Base-by-base conservation (phyloP, 2,797 vertebrate genomes). In the Poecilia picta region DNA sequence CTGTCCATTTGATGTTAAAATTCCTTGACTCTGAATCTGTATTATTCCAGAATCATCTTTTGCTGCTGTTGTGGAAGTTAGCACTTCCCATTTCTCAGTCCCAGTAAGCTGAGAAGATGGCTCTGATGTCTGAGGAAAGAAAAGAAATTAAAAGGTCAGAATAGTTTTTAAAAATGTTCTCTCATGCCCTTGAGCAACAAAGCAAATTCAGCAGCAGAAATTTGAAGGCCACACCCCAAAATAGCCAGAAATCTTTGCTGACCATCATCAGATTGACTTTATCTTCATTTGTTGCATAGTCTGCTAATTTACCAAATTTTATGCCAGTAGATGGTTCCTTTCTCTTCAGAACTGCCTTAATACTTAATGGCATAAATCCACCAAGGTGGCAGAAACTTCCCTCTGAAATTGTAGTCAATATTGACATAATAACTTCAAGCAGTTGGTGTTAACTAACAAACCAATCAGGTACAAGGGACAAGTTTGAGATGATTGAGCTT, bases 11-110 rank as follows among this genome's bases (percentile, higher is more conserved):
- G 98, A 98, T 83, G 98, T 97, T 91, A 98, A 95, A 86, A 98
- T 96, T 90, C 97, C 96, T 92, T 97, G 96, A 94, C 96, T 96
- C 92, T 97, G 96, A 93, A 99, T 97, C 85, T 99, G 98, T 84
- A 99, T 97, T 96, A 99, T 96, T 93, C 97, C 97, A 87, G 97
- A 96, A 90, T 98, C 98, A 87, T 99, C 98, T 95, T 99, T 99
- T 92, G 95, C 94, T 90, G 95, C 91, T 83, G 96, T 91, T 28
- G 92, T 90, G 85, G 97, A 95, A 93, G 97, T 97, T 90, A 99
- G 95, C 80, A 98, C 97, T 91, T 99, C 98, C 98, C 98, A 99
- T 96, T 97, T 96, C 91, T 97, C 98, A 91, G 97, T 95, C 94
- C 96, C 97, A 79, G 97, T 95, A 91, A 99, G 95, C 87, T 98